Conservation (phyloP, 2,888 invertebrate species). For the Drosophila tripunctata region DNA sequence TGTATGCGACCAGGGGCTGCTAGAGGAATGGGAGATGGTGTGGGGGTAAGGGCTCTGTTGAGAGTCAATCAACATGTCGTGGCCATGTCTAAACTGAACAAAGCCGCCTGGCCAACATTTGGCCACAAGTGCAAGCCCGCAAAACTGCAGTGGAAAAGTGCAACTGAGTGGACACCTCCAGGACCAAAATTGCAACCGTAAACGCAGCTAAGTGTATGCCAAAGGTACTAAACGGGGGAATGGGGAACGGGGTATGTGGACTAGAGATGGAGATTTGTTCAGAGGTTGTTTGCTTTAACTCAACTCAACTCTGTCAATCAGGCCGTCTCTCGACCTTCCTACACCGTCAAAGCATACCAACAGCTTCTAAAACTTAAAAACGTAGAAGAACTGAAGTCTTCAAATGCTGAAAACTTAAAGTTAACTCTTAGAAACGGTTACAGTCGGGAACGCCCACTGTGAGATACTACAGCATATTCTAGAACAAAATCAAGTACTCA, state of each 20-base stretch:
- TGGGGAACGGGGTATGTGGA: background rate
- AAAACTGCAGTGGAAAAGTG: slow-evolving; percentile 76
- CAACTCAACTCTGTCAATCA: slow-evolving; percentile 12
- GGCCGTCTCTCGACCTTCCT: background rate
- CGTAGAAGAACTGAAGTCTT: too few relatives aligned
- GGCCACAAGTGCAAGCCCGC: slow-evolving; percentile 84
- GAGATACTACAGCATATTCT: too few relatives aligned
- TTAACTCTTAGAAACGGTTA: too few relatives aligned
- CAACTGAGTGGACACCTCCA: slow-evolving; percentile 42
- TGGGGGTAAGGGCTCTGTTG: background rate
- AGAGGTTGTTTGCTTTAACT: slow-evolving; percentile 46
- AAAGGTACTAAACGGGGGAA: background rate
- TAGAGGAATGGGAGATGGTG: background rate
- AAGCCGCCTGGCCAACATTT: slow-evolving; percentile 81
- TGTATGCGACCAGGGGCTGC: too few relatives aligned
- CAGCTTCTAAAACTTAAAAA: too few relatives aligned
- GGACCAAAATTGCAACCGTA: slow-evolving; percentile 44
- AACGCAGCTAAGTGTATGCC: slow-evolving; percentile 28
- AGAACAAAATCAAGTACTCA: too few relatives aligned
- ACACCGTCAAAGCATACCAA: too few relatives aligned
- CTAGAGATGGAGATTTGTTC: too few relatives aligned
- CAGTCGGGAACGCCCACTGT: too few relatives aligned
- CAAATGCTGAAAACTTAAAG: too few relatives aligned
- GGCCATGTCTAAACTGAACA: slow-evolving; percentile 64
- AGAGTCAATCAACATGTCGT: slow-evolving; percentile 78